phyloP scores from a whole-genome alignment of 2,797 vertebrate genomes.

The Podarcis siculus region DNA sequence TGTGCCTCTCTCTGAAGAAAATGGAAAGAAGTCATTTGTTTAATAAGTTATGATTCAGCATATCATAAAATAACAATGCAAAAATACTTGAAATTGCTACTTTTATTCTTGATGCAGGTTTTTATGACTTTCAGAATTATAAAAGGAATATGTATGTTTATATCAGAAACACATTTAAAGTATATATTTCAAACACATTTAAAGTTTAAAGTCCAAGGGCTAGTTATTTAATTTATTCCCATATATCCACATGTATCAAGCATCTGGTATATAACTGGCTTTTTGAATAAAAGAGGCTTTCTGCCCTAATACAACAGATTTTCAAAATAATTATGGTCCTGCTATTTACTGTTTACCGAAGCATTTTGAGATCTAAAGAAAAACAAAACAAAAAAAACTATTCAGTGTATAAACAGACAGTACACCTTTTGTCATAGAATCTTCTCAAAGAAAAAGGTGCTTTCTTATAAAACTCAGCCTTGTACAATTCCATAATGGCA shows the following conservation, averaged over 20 bases:
- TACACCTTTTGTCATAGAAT: neutral
- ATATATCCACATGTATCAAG: constrained; percentile 44
- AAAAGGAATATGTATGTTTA: constrained; percentile 59
- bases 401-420: neutral
- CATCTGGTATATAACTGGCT: constrained; percentile 20
- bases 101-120: constrained; percentile 62
- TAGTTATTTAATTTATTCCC: constrained; percentile 53
- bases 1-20: constrained; percentile 16
- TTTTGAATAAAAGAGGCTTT: constrained; percentile 47
- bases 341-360: neutral
- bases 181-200: constrained; percentile 66
- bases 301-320: neutral
- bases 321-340: neutral
- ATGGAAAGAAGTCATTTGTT: constrained; percentile 40
- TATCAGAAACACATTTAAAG: constrained; percentile 58
- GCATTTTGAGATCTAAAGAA: neutral
- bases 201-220: constrained; percentile 50
- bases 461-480: neutral
- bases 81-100: constrained; percentile 35
- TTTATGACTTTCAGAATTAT: constrained; percentile 59
- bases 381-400: neutral
- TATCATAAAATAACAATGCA: constrained; percentile 53
- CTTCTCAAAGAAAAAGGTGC: neutral
- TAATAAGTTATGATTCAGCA: constrained; percentile 54
- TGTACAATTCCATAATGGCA: neutral